Evolutionary conservation across 2,888 invertebrate genomes (phyloP).

Genomic region (Pandemis cinnamomeana): DNA sequence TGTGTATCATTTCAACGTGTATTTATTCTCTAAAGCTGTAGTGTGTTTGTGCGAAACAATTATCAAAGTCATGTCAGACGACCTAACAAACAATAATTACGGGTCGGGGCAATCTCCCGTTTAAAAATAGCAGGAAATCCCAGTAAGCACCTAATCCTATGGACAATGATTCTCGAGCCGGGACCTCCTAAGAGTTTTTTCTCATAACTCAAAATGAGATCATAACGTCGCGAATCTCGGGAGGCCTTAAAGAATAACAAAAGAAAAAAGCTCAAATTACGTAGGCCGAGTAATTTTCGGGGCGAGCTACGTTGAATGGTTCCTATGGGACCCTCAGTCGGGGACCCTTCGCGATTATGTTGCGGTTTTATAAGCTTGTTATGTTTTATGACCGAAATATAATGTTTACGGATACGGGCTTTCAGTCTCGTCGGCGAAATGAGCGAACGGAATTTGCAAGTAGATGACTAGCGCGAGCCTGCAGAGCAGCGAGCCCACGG

Average conservation of each 20-base stretch:
- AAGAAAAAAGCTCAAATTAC: slow-evolving; percentile 81
- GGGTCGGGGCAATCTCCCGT: slow-evolving; percentile 35
- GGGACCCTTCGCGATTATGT: slow-evolving; percentile 78
- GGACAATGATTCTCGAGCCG: slow-evolving; percentile 74
- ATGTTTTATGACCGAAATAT: slow-evolving; percentile 76
- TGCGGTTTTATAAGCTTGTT: slow-evolving; percentile 82
- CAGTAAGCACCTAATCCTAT: slow-evolving; percentile 74
- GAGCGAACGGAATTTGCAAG: slow-evolving; percentile 48
- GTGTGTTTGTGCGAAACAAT: slow-evolving; percentile 20
- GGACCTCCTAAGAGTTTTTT: slow-evolving; percentile 79
- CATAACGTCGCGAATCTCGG: slow-evolving; percentile 80
- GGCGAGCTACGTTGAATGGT: slow-evolving; percentile 75
- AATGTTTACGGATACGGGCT: slow-evolving; percentile 66
- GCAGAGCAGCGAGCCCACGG: slow-evolving; percentile 19
- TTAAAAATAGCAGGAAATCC: slow-evolving; percentile 48
- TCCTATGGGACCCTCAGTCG: slow-evolving; percentile 70
- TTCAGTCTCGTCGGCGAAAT: slow-evolving; percentile 56
- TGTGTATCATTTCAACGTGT: neutral
- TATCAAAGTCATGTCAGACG: slow-evolving; percentile 32
- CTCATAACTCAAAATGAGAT: slow-evolving; percentile 84
- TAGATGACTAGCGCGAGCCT: slow-evolving; percentile 27
- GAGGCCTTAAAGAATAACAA: slow-evolving; percentile 81
- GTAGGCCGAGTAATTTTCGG: slow-evolving; percentile 80
- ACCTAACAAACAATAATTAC: slow-evolving; percentile 37
- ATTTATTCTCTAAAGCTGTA: slow-evolving; percentile 7